phyloP scores from a whole-genome alignment of 2,113 vertebrate genomes.

The Opisthocomus hoazin region DNA sequence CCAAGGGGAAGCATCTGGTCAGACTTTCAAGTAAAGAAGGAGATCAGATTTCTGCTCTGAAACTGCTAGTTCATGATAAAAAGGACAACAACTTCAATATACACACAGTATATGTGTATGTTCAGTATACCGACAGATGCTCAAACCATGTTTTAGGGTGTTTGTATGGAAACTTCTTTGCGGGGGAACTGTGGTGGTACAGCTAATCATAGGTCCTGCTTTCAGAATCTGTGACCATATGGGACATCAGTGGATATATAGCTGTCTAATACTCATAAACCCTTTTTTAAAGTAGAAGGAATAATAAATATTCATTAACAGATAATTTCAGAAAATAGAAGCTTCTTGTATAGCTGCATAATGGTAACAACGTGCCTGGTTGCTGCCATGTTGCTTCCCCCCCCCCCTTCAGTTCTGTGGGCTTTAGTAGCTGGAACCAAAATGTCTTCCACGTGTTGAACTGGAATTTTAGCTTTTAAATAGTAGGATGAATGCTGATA shows the following conservation, averaged over 20 bases:
- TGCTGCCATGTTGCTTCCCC: neutral
- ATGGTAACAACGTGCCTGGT: neutral
- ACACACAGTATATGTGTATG: fast-evolving
- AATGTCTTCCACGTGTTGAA: neutral
- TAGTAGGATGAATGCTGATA: neutral
- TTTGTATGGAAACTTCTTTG: neutral
- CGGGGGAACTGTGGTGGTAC: neutral
- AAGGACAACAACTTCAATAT: fast-evolving
- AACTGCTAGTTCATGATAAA: neutral
- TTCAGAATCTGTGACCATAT: neutral
- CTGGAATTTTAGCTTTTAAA: neutral
- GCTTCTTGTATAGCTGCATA: neutral
- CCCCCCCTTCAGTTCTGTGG: neutral
- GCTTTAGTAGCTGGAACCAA: neutral
- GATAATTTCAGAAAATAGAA: neutral
- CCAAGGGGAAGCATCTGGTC: neutral
- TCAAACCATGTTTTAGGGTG: neutral
- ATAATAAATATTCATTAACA: neutral
- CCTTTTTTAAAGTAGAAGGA: neutral
- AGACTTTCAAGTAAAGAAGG: neutral
- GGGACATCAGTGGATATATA: neutral
- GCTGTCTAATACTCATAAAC: neutral
- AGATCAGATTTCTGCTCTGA: neutral
- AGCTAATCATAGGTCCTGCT: neutral
- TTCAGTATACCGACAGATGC: no score